Conservation (phyloP, 2,888 invertebrate genomes). For the Lepetodrilus schrolli region DNA sequence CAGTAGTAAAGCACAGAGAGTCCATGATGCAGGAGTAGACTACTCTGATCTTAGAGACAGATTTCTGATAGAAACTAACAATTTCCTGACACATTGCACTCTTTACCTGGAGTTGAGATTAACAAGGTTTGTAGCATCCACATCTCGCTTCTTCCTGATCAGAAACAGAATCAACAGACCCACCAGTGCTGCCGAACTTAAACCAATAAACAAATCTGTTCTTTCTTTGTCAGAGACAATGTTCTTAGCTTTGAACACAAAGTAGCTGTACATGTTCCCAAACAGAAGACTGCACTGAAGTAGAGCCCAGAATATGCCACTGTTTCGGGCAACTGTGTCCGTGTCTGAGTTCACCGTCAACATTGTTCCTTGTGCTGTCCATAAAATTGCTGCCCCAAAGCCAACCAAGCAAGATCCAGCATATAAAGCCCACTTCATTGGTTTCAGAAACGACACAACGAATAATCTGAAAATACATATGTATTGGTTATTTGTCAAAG, state of each 20-base stretch:
- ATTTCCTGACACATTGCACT: not conserved
- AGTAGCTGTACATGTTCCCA: conserved; percentile 95
- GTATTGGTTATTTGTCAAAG: too few species aligned
- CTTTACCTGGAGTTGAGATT: conserved; percentile 61
- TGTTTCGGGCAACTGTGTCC: conserved; percentile 92
- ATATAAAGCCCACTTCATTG: conserved; percentile 89
- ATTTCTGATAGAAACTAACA: too few species aligned
- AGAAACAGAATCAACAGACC: conserved; percentile 78
- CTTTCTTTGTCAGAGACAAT: conserved; percentile 84
- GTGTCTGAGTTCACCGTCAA: conserved; percentile 91
- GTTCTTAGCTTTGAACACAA: conserved; percentile 88
- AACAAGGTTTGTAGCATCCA: conserved; percentile 48
- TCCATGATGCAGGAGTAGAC: too few species aligned
- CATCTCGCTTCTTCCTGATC: conserved; percentile 57
- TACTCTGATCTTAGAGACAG: too few species aligned
- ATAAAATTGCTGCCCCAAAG: conserved; percentile 92
- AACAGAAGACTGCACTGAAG: conserved; percentile 94
- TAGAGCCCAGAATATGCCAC: conserved; percentile 97
- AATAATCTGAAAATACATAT: conserved; percentile 88
- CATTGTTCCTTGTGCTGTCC: conserved; percentile 96
- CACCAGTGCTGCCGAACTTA: conserved; percentile 83
- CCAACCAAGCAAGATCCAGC: conserved; percentile 89
- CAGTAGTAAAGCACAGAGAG: too few species aligned
- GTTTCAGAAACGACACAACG: conserved; percentile 90
- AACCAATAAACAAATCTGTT: conserved; percentile 86